Evolutionary conservation across 2,888 invertebrate genomes (phyloP).

Genomic region (Cryptus armator): DNA sequence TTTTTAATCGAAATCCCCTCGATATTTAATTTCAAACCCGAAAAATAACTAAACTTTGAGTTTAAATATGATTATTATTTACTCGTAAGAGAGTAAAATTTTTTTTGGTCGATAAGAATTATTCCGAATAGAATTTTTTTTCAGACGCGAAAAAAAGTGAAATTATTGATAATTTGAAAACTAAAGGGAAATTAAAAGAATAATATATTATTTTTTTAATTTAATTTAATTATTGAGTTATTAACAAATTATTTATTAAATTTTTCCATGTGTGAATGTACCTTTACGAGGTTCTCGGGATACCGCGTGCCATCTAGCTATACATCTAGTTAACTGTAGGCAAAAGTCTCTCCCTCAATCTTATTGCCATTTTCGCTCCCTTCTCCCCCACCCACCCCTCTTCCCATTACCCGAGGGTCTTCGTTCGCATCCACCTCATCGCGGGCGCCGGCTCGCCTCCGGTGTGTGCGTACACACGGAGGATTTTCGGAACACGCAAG

Average conservation of each 20-base stretch:
- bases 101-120: too few relatives aligned
- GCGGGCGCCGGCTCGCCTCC: conserved; percentile 30
- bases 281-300: conserved; percentile 31
- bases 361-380: conserved; percentile 27
- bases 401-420: conserved; percentile 37
- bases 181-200: too few relatives aligned
- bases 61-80: too few relatives aligned
- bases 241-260: not conserved
- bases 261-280: conserved; percentile 32
- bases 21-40: not conserved
- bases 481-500: conserved; percentile 81
- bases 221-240: too few relatives aligned
- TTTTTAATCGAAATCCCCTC: not conserved
- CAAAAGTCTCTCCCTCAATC: conserved; percentile 49
- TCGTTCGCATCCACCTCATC: conserved; percentile 45
- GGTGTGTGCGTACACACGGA: conserved; percentile 64
- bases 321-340: conserved; percentile 59
- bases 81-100: too few relatives aligned
- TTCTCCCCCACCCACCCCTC: conserved; percentile 10
- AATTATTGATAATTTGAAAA: too few relatives aligned
- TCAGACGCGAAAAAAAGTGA: too few relatives aligned
- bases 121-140: too few relatives aligned
- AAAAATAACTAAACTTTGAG: not conserved
- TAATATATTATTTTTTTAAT: too few relatives aligned
- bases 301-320: conserved; percentile 63